Evolutionary conservation across 2,113 vertebrate species (phyloP).

Genomic region (Syrrhaptes paradoxus): DNA sequence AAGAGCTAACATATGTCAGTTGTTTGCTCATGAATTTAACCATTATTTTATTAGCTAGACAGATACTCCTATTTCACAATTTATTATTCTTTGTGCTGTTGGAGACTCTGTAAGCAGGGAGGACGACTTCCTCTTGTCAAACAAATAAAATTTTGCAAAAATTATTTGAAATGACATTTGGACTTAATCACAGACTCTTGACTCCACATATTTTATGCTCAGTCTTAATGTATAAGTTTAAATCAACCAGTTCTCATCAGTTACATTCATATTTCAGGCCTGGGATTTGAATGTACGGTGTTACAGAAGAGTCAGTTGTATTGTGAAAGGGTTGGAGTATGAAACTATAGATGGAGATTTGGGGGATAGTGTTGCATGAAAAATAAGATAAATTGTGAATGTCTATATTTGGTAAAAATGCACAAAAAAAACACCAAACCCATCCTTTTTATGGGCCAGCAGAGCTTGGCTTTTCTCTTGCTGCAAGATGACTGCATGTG

Average conservation of each 20-base stretch:
- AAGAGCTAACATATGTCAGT: neutral
- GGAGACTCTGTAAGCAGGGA: neutral
- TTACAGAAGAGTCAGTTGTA: neutral
- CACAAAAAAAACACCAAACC: neutral
- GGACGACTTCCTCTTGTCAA: neutral
- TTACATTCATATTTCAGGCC: neutral
- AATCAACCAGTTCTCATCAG: neutral
- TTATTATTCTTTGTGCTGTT: neutral
- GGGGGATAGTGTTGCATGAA: neutral
- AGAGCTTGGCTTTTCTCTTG: neutral
- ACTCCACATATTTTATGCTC: neutral
- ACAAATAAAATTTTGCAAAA: neutral
- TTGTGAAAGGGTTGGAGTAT: neutral
- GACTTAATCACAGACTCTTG: neutral
- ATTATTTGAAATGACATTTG: neutral
- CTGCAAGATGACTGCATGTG: neutral
- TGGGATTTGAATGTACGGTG: neutral
- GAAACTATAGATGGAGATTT: neutral
- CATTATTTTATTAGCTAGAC: slow-evolving; percentile 6
- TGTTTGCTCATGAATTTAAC: neutral
- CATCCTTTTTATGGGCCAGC: neutral
- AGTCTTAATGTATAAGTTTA: neutral
- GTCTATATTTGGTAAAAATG: neutral
- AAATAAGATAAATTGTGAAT: neutral
- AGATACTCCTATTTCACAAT: neutral